Conservation (phyloP, 1,140 invertebrate species). For the Bicyclus anynana region DNA sequence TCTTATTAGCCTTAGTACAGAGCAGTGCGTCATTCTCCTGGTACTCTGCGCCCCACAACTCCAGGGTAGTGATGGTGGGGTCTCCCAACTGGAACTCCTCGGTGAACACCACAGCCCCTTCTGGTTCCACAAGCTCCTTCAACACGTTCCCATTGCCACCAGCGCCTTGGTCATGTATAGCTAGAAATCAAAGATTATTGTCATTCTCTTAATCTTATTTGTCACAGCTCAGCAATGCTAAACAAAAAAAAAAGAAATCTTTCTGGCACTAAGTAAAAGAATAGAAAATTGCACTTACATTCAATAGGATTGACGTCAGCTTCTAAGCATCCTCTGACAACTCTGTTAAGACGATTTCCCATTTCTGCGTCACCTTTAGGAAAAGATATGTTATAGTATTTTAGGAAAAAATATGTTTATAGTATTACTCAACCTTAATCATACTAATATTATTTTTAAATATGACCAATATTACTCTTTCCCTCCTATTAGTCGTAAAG, state of each 20-base stretch:
- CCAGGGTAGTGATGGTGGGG: conserved; percentile 93
- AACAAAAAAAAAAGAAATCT: too few relatives aligned
- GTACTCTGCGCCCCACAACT: conserved; percentile 99
- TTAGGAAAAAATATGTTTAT: too few relatives aligned
- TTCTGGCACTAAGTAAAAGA: too few relatives aligned
- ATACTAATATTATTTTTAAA: too few relatives aligned
- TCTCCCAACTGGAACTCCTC: conserved; percentile 95
- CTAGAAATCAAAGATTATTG: conserved; percentile 38
- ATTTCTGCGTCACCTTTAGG: conserved; percentile 94
- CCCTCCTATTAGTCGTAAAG: too few relatives aligned
- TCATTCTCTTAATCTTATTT: too few relatives aligned
- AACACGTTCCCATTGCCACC: conserved; percentile 99
- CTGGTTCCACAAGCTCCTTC: conserved; percentile 96
- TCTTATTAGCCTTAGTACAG: conserved; percentile 81
- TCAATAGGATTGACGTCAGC: conserved; percentile 92
- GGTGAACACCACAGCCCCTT: conserved; percentile 93
- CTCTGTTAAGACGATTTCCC: conserved; percentile 97
- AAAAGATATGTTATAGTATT: background rate
- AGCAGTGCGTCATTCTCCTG: conserved; percentile 97
- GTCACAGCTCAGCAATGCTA: too few relatives aligned
- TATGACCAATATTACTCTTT: too few relatives aligned
- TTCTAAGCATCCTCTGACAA: conserved; percentile 95
- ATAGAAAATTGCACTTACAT: conserved; percentile 70
- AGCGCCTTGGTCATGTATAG: conserved; percentile 96
- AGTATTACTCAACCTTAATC: too few relatives aligned